Evolutionary conservation across 2,888 invertebrate genomes (phyloP), one percentile per base, ranked within the genome.

Genomic region (Periphyllus acericola): DNA sequence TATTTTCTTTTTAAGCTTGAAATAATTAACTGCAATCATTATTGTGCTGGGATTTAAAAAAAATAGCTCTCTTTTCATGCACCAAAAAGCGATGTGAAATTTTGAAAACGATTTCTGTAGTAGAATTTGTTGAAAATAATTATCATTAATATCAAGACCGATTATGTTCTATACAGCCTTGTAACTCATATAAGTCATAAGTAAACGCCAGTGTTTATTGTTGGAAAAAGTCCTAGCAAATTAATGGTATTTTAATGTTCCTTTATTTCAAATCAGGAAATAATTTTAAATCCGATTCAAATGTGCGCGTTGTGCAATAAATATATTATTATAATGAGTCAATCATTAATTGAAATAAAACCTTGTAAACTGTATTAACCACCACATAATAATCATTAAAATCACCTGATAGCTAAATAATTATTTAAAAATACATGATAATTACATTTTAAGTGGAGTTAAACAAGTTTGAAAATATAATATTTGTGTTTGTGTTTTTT

Each of bases 251-350:
- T 60, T 74, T 74, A 83, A 83, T 40, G 34, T 36, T 60, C 21
- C n/a, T 83, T 83, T 83, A 36, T 83, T 60, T 29, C 14, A 36
- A 74, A 80, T 40, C 36, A 40, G 80, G n/a, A 66, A 55, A 68
- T 21, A 19, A 40, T 40, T 72, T 52, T 19, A 52, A 32, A 46
- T 52, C 32, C 5, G 29, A 36, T 55, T 72, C 8, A 60, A 40
- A 21, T 60, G 1, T 25, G 19, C 19, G 25, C n/a, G 36, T 36
- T 60, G 36, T n/a, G 25, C 5, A 52, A 52, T 21, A 19, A 17
- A 32, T 5, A 8, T 6, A 52, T 55, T 74, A 74, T 74, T 34
- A 75, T 4, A 55, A 11, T 46, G 46, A 75, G 74, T 36, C 21
- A 60, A 36, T 60, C 74, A 52, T 29, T 83, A 21, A 21, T 75